Percentiles rank a stretch among this genome's conserved stretches.
These are phyloP conservation scores for Acromyrmex echinatior DNA, from an alignment of 1,140 invertebrate genomes.

Conservation along the genomic window DNA sequence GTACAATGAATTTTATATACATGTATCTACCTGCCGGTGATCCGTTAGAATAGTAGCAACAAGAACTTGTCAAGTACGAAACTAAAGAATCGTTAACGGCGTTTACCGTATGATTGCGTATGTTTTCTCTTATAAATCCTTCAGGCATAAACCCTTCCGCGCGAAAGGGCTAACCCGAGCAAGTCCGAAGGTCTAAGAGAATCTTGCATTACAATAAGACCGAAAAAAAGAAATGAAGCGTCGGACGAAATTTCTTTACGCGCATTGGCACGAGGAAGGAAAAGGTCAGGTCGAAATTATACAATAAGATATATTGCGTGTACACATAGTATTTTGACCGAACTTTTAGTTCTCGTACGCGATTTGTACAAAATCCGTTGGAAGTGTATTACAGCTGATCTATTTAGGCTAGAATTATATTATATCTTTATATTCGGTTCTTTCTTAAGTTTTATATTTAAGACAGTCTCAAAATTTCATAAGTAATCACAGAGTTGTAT, in stretches of 20 bases:
- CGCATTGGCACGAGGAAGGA: constrained; percentile 16
- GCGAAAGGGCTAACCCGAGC: constrained; percentile 47
- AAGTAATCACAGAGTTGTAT: too few relatives aligned
- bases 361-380: background rate
- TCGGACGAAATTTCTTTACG: constrained; percentile 46
- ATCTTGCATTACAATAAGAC: constrained; percentile 55
- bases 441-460: too few relatives aligned
- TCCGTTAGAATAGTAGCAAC: constrained; percentile 24
- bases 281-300: constrained; percentile 74
- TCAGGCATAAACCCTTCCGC: constrained; percentile 35
- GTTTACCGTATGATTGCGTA: constrained; percentile 51
- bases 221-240: constrained; percentile 54
- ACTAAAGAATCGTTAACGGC: constrained; percentile 58
- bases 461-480: too few relatives aligned
- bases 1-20: background rate
- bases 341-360: constrained; percentile 55
- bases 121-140: constrained; percentile 64
- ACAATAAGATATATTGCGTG: constrained; percentile 82
- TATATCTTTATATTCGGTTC: too few relatives aligned
- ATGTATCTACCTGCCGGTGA: constrained; percentile 17
- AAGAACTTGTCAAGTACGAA: constrained; percentile 31
- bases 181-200: constrained; percentile 19
- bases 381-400: background rate
- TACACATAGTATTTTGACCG: constrained; percentile 67
- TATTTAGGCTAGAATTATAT: too few relatives aligned